Percentiles rank a stretch among this genome's conserved stretches.
phyloP scores from a whole-genome alignment of 1,140 invertebrate genomes.

The Drosophila ohnishii region DNA sequence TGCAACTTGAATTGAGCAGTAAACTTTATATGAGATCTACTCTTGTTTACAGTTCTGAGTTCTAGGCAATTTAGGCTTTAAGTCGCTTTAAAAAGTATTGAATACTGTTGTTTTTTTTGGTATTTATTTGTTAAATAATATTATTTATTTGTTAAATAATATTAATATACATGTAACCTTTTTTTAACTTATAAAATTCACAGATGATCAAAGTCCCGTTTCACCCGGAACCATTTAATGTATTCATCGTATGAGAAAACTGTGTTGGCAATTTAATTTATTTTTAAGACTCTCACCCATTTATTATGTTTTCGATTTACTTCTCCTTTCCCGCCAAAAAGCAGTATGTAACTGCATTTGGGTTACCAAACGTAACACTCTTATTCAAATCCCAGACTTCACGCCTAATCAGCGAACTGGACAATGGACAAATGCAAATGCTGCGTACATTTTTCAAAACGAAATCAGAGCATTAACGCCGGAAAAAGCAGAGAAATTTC shows the following conservation, averaged over 20 bases:
- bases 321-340: conserved; percentile 62
- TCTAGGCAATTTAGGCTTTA: too few relatives aligned
- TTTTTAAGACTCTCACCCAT: not conserved
- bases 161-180: not conserved
- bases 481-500: conserved; percentile 54
- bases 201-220: not conserved
- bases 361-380: conserved; percentile 31
- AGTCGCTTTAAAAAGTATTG: too few relatives aligned
- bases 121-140: not conserved
- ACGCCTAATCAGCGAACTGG: conserved; percentile 74
- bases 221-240: not conserved
- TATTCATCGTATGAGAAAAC: not conserved
- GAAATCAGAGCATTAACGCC: conserved; percentile 68
- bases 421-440: conserved; percentile 63
- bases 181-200: not conserved
- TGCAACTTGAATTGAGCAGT: too few relatives aligned
- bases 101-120: too few relatives aligned
- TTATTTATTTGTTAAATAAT: not conserved
- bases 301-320: conserved; percentile 4
- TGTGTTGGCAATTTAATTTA: not conserved
- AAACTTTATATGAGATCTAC: too few relatives aligned
- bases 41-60: too few relatives aligned
- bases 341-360: conserved; percentile 27
- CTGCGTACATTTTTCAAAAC: conserved; percentile 58
- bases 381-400: conserved; percentile 75